These are phyloP conservation scores for Dyspetes luteomarginatus DNA, from an alignment of 2,888 invertebrate genomes.

Conservation along the genomic window DNA sequence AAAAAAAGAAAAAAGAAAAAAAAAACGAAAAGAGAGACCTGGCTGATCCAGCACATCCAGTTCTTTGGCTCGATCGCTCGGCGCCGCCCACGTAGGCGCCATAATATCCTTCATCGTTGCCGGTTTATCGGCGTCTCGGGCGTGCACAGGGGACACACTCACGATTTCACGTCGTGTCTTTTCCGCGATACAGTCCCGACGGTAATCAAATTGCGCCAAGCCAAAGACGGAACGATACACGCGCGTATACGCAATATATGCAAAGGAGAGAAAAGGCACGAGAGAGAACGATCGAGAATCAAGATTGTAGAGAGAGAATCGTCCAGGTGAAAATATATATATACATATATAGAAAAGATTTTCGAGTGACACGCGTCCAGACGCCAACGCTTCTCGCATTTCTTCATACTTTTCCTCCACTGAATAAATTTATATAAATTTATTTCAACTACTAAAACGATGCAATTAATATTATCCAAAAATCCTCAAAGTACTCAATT, in stretches of 20 bases:
- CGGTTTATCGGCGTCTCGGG: conserved; percentile 66
- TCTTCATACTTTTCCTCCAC: not conserved
- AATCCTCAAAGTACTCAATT: too few relatives aligned
- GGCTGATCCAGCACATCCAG: conserved; percentile 21
- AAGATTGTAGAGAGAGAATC: not conserved
- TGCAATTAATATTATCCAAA: too few relatives aligned
- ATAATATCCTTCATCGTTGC: conserved; percentile 73
- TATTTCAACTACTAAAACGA: too few relatives aligned
- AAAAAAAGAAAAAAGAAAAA: too few relatives aligned
- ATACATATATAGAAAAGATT: not conserved
- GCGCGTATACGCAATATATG: too few relatives aligned
- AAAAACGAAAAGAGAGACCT: too few relatives aligned
- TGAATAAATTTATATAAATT: too few relatives aligned
- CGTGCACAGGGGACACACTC: conserved; percentile 19
- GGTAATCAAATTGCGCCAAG: conserved; percentile 37
- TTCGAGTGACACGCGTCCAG: not conserved
- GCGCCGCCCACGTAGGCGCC: conserved; percentile 78
- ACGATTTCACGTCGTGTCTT: conserved; percentile 46
- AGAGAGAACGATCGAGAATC: not conserved
- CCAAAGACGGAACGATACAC: conserved; percentile 27
- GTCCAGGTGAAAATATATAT: not conserved
- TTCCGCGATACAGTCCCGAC: conserved; percentile 42
- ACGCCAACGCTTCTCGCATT: not conserved
- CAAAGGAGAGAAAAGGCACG: conserved; percentile 14
- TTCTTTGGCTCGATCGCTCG: conserved; percentile 48